Conservation (phyloP, 2,797 vertebrate genomes). For the Propithecus deckenii region DNA sequence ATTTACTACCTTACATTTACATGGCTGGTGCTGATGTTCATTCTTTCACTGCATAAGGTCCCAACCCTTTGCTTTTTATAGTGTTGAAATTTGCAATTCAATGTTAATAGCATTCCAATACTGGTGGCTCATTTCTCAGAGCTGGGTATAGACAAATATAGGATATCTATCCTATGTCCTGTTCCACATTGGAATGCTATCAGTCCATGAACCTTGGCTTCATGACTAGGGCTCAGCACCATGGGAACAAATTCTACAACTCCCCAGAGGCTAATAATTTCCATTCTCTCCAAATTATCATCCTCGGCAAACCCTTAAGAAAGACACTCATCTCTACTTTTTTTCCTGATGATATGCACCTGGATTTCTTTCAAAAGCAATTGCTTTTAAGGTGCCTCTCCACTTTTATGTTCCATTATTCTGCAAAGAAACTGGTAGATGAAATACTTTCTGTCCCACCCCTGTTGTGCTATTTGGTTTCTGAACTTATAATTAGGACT, state of each 20-base stretch:
- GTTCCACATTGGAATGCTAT: neutral
- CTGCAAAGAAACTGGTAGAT: neutral
- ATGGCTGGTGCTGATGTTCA: slow-evolving; percentile 30
- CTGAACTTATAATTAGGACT: slow-evolving; percentile 24
- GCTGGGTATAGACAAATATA: slow-evolving; percentile 9
- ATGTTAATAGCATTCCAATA: slow-evolving; percentile 32
- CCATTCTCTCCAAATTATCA: slow-evolving; percentile 23
- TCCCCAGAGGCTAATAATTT: slow-evolving; percentile 4
- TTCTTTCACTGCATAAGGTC: slow-evolving; percentile 60
- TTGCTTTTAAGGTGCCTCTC: neutral
- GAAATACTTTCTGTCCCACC: neutral
- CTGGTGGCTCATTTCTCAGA: slow-evolving; percentile 10
- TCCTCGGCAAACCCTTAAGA: neutral
- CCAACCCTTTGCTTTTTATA: slow-evolving; percentile 35
- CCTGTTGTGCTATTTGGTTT: neutral
- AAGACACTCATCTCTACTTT: neutral
- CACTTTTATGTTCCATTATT: slow-evolving; percentile 40
- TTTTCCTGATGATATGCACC: neutral
- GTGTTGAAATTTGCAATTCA: slow-evolving; percentile 52
- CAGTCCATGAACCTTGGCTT: neutral
- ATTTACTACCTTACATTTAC: slow-evolving; percentile 62
- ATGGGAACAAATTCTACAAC: slow-evolving; percentile 24
- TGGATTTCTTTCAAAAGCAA: slow-evolving; percentile 46
- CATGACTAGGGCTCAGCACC: neutral
- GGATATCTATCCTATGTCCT: neutral